Base-by-base conservation (phyloP, 2,888 invertebrate genomes). In the Vesta saturnalis region DNA sequence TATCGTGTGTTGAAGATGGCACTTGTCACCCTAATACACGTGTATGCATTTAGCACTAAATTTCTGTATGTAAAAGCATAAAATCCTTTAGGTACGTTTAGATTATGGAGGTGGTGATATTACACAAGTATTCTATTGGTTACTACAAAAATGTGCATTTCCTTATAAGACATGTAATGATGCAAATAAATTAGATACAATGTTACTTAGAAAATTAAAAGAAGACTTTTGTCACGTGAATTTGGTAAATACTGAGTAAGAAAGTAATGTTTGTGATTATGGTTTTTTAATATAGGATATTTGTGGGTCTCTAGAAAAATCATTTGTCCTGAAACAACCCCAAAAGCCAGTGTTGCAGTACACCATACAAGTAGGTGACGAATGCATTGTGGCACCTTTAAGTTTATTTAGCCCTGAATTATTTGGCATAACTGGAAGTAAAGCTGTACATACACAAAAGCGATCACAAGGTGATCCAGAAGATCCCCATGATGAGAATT, bases 1-100 rank as follows among this genome's bases (percentile, higher is more conserved):
- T 98, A 16, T 96, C 96, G 1, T 98, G 97, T 85, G 96, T 97
- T 0, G 97, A 97, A 85, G 97, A 97, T 86, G 97, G 96, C 0
- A 94, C 97, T 69, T 97, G 97, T 19, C 95, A 95, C 78, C 90
- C 93, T 74, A 92, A 92, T 72, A 95, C 97, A 0, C 87, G 96
- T 79, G 89, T 92, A 78, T 77, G 79, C 1, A 14, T n/a, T n/a
- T n/a, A n/a, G n/a, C 10, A 22, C 3, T 43, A 15, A 23, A 22
- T 10, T 39, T 21, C 39, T 62, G 22, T 49, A 21, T 47, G 46
- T 19, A 23, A 55, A 61, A 57, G 39, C 10, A 21, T 12, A 57
- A 15, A 8, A 19, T 22, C 39, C 70, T 74, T 58, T 74, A 84
- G 84, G 79, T 90, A 0, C 85, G 93, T 60, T 88, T 97, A 86